phyloP scores from a whole-genome alignment of 2,888 invertebrate species.

The Opisthograptis luteolata region DNA sequence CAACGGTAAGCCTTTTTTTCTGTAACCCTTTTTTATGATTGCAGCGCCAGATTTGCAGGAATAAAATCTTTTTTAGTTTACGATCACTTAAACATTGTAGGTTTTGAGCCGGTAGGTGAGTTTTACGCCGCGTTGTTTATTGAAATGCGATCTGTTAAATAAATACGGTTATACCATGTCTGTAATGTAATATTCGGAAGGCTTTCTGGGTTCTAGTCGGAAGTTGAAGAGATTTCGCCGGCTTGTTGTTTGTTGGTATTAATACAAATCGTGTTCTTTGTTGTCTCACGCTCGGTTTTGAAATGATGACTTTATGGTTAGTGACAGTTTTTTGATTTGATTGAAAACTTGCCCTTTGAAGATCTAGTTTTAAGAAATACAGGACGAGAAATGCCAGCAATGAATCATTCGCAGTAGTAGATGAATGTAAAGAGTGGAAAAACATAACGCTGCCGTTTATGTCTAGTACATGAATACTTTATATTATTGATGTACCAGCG shows the following conservation, averaged over 20 bases:
- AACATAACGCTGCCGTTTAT: no score
- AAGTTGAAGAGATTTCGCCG: slow-evolving; percentile 1
- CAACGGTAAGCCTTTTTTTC: slow-evolving; percentile 31
- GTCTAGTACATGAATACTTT: no score
- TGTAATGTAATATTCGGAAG: slow-evolving; percentile 7
- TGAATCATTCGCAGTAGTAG: no score
- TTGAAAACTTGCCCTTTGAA: neutral
- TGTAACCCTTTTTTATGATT: neutral
- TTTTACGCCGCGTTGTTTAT: slow-evolving; percentile 29
- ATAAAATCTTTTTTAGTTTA: slow-evolving; percentile 20
- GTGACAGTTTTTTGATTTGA: neutral
- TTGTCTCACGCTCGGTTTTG: neutral
- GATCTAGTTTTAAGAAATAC: no score
- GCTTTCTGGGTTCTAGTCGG: slow-evolving; percentile 3
- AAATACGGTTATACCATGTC: slow-evolving; percentile 9
- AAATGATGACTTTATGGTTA: neutral
- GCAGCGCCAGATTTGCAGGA: neutral
- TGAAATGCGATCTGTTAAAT: slow-evolving; percentile 23
- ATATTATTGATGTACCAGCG: no score
- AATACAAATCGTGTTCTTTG: neutral
- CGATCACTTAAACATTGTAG: slow-evolving; percentile 19
- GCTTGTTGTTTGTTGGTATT: slow-evolving; percentile 1
- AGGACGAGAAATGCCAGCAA: no score
- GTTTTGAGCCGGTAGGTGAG: slow-evolving; percentile 28
- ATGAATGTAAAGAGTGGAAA: no score